Percentiles rank a stretch among this genome's conserved stretches.
phyloP scores from a whole-genome alignment of 2,113 vertebrate genomes.

The Oostethus manadensis region DNA sequence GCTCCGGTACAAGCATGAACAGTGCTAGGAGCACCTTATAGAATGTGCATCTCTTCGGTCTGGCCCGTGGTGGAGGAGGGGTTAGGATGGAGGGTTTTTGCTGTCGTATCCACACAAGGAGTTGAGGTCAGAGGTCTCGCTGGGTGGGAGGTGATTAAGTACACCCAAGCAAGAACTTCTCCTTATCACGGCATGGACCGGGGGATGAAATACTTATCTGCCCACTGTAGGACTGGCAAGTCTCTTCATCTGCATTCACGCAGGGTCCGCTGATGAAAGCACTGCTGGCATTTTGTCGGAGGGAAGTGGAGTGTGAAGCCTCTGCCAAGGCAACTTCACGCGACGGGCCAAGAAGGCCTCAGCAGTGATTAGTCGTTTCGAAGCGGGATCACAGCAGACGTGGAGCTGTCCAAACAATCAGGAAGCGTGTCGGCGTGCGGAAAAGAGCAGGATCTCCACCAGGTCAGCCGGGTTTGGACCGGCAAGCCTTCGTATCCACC shows the following conservation, averaged over 20 bases:
- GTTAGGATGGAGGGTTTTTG: too few species aligned
- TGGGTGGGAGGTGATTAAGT: too few species aligned
- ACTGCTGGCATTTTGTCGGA: constrained; percentile 7
- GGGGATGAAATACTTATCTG: too few species aligned
- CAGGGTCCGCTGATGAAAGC: neutral
- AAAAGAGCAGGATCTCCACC: constrained; percentile 23
- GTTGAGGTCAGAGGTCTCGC: too few species aligned
- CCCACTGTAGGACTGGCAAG: neutral
- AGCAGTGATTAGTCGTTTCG: constrained; percentile 27
- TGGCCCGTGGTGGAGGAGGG: too few species aligned
- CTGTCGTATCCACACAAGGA: too few species aligned
- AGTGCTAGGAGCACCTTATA: too few species aligned
- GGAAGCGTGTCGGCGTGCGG: constrained; percentile 10
- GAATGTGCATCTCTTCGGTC: too few species aligned
- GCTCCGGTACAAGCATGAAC: too few species aligned
- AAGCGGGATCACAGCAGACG: constrained; percentile 29
- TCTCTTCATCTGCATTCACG: constrained; percentile 3
- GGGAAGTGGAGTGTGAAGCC: constrained; percentile 11
- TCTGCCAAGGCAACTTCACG: constrained; percentile 15
- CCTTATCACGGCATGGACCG: too few species aligned
- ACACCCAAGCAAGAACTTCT: too few species aligned
- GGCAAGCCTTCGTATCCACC: constrained; percentile 48
- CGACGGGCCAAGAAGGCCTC: constrained; percentile 37
- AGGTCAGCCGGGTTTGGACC: constrained; percentile 43
- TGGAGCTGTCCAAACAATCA: constrained; percentile 26